Evolutionary conservation across 2,113 vertebrate genomes (phyloP), one percentile per base, ranked within the genome.

Genomic region (Helogale parvula): DNA sequence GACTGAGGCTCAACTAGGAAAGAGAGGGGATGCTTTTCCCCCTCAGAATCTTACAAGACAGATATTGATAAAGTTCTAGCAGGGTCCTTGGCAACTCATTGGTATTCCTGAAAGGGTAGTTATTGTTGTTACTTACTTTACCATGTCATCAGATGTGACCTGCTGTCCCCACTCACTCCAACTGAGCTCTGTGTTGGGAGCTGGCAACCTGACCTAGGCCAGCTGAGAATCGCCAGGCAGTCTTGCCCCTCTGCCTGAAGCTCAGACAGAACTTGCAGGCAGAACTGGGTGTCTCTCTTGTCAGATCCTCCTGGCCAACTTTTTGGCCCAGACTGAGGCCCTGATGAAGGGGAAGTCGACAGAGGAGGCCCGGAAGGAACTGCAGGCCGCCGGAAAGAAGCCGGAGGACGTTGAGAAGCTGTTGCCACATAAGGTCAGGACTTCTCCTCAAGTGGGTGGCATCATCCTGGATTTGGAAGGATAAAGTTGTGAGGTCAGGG

Each of bases 281-380:
- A 1, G 50, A 74, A 82, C 38, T 57, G n/a, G 15, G 14, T 65
- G 5, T 87, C 23, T 95, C 14, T 91, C 88, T 90, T 2, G 0
- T 54, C 87, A 99, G 99, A 99, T 99, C 98, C 99, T 99, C 93
- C 95, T 99, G 97, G 99, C 99, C 1, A 99, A 99, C 98, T 99
- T 99, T 97, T 98, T 99, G 96, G 99, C 99, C 72, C 99, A 99
- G 98, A 99, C 99, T 0, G 99, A 99, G 96, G 99, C 99, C 3
- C 97, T 99, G 98, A 99, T 99, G 99, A 99, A 99, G 90, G 99
- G 99, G 0, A 99, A 99, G 86, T 99, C 99, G 0, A 14, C 98
- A 0, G 99, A 99, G 0, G 99, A 99, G 97, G 99, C 99, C 11
- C 99, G 98, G 6, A 99, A 98, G 71, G 99, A 99, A 97, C 98